Conservation (phyloP, 2,113 vertebrate genomes). For the Oncorhynchus kisutch region DNA sequence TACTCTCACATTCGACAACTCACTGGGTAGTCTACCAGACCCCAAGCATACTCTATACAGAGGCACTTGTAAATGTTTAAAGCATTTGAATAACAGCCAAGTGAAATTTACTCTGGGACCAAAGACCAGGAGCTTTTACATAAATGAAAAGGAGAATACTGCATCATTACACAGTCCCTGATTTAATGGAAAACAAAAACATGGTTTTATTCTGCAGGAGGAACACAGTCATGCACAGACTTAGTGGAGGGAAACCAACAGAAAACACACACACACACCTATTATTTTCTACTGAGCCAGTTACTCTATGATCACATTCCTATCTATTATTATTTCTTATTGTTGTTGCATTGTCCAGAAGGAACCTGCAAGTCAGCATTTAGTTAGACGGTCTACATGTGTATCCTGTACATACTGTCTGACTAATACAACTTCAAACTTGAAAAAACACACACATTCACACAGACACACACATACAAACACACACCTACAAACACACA, state of each 20-base stretch:
- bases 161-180: slow-evolving; percentile 49
- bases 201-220: slow-evolving; percentile 33
- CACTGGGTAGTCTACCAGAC: no score
- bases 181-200: slow-evolving; percentile 51
- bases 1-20: slow-evolving; percentile 28
- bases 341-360: no score
- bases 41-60: no score
- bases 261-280: not conserved
- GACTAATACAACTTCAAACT: no score
- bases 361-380: no score
- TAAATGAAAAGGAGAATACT: slow-evolving; percentile 57
- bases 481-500: not conserved
- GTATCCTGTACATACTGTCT: no score
- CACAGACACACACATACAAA: no score
- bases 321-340: no score
- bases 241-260: slow-evolving; percentile 5
- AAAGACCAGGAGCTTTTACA: slow-evolving; percentile 58
- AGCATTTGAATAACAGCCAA: slow-evolving; percentile 61
- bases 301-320: no score
- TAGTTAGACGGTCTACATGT: no score
- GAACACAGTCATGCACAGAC: slow-evolving; percentile 25
- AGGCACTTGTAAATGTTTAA: slow-evolving; percentile 64
- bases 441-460: no score
- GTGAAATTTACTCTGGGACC: slow-evolving; percentile 58
- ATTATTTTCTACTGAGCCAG: no score